Evolutionary conservation across 1,140 invertebrate species (phyloP).

Genomic region (Nebria ingens): DNA sequence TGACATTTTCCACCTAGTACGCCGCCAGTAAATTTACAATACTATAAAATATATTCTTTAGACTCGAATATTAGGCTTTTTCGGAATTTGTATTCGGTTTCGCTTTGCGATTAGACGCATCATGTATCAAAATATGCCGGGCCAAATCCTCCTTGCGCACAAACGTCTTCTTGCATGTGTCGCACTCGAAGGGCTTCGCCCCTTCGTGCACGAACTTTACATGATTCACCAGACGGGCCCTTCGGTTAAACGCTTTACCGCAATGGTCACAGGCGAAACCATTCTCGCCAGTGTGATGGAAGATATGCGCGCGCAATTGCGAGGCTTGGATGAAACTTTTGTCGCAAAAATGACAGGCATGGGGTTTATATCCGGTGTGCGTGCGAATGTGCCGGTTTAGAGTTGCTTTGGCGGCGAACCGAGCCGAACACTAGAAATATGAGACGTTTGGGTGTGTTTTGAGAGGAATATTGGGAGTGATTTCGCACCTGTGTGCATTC

Average conservation of each 20-base stretch:
- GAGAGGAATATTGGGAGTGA: no score
- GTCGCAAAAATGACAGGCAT: conserved; percentile 55
- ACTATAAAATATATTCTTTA: no score
- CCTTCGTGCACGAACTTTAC: conserved; percentile 56
- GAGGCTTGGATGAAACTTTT: conserved; percentile 62
- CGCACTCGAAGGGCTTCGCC: conserved; percentile 49
- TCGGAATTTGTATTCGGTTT: no score
- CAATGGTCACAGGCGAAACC: conserved; percentile 64
- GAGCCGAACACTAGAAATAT: conserved; percentile 44
- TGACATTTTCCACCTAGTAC: no score
- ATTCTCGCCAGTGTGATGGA: conserved; percentile 62
- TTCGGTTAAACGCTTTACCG: conserved; percentile 58
- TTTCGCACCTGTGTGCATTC: conserved; percentile 27
- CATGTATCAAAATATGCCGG: conserved; percentile 49
- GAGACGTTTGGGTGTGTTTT: no score
- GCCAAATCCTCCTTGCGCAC: conserved; percentile 56
- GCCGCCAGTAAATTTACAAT: no score
- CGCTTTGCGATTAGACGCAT: conserved; percentile 47
- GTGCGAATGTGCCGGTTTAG: conserved; percentile 61
- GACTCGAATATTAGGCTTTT: no score
- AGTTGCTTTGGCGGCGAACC: conserved; percentile 66
- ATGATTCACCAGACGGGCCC: conserved; percentile 49
- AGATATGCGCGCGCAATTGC: conserved; percentile 60
- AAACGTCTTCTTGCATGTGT: conserved; percentile 50
- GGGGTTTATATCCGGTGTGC: conserved; percentile 61